Evolutionary conservation across 2,888 invertebrate genomes (phyloP), one percentile per base, ranked within the genome.

Genomic region (Smittia sp.): DNA sequence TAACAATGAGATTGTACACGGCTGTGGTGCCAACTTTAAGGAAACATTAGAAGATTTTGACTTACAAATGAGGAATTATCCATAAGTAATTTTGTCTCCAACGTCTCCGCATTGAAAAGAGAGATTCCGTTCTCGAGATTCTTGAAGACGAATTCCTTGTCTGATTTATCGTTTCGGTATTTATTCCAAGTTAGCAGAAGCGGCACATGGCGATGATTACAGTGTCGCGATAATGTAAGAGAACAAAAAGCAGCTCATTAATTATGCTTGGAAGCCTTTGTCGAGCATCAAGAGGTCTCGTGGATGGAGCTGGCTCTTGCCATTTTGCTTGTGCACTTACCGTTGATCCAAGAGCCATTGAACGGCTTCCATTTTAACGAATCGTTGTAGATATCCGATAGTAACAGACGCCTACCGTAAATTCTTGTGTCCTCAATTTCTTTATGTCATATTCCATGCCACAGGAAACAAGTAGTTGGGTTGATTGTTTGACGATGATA

Each of bases 11-110:
- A n/a, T n/a, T n/a, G n/a, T n/a, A n/a, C n/a, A n/a, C n/a, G n/a
- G n/a, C 32, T 9, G 32, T 32, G 32, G 32, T 9, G 32, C 9
- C 4, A 32, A 32, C 32, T 32, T 9, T 32, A 32, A 32, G 32
- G 9, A 32, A 32, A 32, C 32, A 32, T 32, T 32, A 32, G 32
- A 32, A 32, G 9, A 46, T 6, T 13, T 62, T 63, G 79, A 89
- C 92, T 91, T 84, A 93, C 92, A 81, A 92, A 91, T 74, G 92
- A 91, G 74, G 90, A 88, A 82, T 92, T 92, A 79, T 89, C 90
- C 88, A 93, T 90, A 74, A 93, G 86, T 76, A 89, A 85, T 76
- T 88, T 84, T 68, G 89, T 87, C 78, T 90, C 90, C 79, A 90
- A 87, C 80, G 90, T 90, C 78, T 88, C 87, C 69, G 91, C 90